These are phyloP conservation scores for Reticulitermes lucifugus DNA, from an alignment of 2,888 invertebrate genomes.

Conservation along the genomic window DNA sequence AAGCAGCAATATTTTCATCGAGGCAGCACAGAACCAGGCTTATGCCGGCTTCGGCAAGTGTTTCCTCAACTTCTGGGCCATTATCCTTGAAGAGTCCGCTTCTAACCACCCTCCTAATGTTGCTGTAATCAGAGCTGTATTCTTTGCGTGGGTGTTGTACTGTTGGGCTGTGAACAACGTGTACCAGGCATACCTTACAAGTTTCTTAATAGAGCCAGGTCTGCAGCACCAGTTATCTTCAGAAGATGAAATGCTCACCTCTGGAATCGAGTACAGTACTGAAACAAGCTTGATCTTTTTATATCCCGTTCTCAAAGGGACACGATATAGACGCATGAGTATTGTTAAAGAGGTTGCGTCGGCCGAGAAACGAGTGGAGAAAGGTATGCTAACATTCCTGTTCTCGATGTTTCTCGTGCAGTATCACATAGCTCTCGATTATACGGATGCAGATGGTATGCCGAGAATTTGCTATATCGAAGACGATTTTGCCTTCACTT, in stretches of 20 bases:
- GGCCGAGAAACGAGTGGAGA: background rate
- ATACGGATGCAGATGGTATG: background rate
- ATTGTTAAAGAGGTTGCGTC: background rate
- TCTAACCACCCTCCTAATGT: slow-evolving; percentile 3
- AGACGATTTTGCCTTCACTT: background rate
- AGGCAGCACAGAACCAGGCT: background rate
- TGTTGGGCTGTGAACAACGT: slow-evolving; percentile 28
- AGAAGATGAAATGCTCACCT: slow-evolving; percentile 14
- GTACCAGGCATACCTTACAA: slow-evolving; percentile 27
- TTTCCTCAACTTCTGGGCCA: slow-evolving; percentile 4
- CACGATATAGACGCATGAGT: background rate
- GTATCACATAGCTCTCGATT: slow-evolving; percentile 7
- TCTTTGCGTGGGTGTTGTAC: slow-evolving; percentile 17
- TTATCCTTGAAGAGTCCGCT: background rate
- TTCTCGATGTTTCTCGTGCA: slow-evolving; percentile 6
- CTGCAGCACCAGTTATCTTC: slow-evolving; percentile 3
- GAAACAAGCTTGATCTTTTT: background rate
- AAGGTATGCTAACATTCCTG: background rate
- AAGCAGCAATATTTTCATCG: background rate
- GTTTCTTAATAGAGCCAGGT: slow-evolving; percentile 21
- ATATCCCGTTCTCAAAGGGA: background rate
- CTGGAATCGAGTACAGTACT: slow-evolving; percentile 9
- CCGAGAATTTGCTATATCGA: background rate
- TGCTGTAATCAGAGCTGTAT: background rate
- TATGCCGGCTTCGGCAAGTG: background rate